phyloP scores from a whole-genome alignment of 2,797 vertebrate genomes.

The Gymnothorax reevesii region DNA sequence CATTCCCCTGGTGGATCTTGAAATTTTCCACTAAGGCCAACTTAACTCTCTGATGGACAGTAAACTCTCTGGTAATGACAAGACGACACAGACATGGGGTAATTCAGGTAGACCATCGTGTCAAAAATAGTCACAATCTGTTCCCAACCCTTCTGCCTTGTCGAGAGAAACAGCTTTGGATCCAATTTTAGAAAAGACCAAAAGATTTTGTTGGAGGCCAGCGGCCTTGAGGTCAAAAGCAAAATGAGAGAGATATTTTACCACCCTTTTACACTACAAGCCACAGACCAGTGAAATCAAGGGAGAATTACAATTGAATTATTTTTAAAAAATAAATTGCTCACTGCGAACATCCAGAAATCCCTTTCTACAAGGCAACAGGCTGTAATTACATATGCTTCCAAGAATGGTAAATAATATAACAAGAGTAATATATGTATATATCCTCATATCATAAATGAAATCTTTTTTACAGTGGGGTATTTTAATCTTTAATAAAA shows the following conservation, averaged over 20 bases:
- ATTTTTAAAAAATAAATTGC: background rate
- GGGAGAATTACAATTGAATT: conserved; percentile 54
- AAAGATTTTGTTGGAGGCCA: conserved; percentile 82
- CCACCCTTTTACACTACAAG: conserved; percentile 71
- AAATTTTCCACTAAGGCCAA: conserved; percentile 59
- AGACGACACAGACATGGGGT: conserved; percentile 81
- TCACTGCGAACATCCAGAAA: background rate
- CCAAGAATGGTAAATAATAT: background rate
- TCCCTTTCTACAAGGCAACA: background rate
- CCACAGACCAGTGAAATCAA: conserved; percentile 77
- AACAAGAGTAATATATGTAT: background rate
- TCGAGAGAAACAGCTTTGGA: conserved; percentile 80
- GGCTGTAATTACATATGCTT: background rate
- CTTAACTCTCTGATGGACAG: conserved; percentile 76
- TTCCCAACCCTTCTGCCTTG: conserved; percentile 83
- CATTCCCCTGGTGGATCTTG: conserved; percentile 48
- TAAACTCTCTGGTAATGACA: conserved; percentile 80
- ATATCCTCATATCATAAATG: background rate
- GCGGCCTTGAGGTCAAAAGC: conserved; percentile 83
- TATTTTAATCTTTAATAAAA: background rate
- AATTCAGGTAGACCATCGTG: conserved; percentile 88
- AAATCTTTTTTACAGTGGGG: background rate
- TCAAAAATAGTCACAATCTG: conserved; percentile 92
- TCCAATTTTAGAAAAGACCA: conserved; percentile 79
- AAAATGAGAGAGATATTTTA: conserved; percentile 80